Base-by-base conservation (phyloP, 2,888 invertebrate species). In the Imbricaverruca yamaguchii region DNA sequence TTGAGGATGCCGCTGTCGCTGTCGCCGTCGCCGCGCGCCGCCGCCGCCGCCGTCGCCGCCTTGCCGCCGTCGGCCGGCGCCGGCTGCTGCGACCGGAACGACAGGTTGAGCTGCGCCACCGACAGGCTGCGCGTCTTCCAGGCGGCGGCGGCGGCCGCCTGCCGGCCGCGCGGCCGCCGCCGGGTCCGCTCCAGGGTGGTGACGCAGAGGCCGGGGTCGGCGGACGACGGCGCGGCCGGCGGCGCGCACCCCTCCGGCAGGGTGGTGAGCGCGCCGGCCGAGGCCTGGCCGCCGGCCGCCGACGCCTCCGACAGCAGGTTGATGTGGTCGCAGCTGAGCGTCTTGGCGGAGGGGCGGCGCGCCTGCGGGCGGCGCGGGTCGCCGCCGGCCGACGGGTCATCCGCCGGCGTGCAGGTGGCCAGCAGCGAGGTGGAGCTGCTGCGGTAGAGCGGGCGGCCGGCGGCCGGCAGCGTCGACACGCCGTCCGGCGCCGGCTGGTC, bases 351-450 rank as follows among this genome's bases (percentile, higher is more conserved):
- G 10, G 67, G 2, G 39, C 39, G 4, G 25, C 67, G 23, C 61
- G 69, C 65, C 63, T 25, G 11, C 25, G 53, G 11, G 21, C 74
- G 55, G 53, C 21, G 55, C 78, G 83, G 80, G 85, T 92, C 93
- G 81, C 93, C 90, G 74, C 92, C 93, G 85, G 93, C 93, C n/a
- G 92, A 92, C 13, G 93, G 93, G 87, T 93, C 93, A 86, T 93
- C 93, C 83, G 92, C 93, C 86, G 92, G 92, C 63, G 93, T 90
- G 86, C 93, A 93, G 4, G 89, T 88, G 83, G 92, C 92, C 84
- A 93, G 87, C 85, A 93, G 93, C 81, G 93, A 93, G 56, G 93
- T 93, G 65, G 93, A 93, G 86, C 92, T 92, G 86, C 92, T 93
- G 81, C 93, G 89, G 85, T 93, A 93, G n/a, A 93, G 87, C 18